Evolutionary conservation across 2,797 vertebrate species (phyloP).

Genomic region (Cossypha niveicapilla): DNA sequence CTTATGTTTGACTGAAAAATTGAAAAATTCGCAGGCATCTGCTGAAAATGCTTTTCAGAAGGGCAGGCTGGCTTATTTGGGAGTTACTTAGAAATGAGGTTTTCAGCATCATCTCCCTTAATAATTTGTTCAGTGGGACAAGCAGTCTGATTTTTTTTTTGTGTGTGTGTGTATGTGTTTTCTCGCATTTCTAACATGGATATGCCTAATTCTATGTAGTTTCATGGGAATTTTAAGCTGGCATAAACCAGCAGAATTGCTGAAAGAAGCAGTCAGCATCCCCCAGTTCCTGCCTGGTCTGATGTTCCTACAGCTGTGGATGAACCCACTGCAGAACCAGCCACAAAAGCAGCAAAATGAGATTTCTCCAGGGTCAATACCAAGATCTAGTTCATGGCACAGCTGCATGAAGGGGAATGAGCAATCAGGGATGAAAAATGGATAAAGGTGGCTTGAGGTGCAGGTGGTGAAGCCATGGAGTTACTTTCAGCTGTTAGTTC

Average conservation of each 20-base stretch:
- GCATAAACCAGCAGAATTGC: background rate
- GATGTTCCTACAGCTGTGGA: background rate
- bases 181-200: background rate
- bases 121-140: background rate
- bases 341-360: background rate
- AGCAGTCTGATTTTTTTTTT: background rate
- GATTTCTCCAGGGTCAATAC: background rate
- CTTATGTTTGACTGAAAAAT: background rate
- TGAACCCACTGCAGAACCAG: background rate
- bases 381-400: background rate
- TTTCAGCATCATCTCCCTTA: background rate
- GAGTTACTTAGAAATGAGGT: background rate
- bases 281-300: background rate
- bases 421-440: background rate
- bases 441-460: background rate
- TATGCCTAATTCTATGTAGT: fast-evolving
- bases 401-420: background rate
- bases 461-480: fast-evolving
- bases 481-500: background rate
- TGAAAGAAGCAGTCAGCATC: background rate
- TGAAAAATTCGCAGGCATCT: background rate
- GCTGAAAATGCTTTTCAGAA: background rate
- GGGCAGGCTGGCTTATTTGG: background rate
- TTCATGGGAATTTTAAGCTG: background rate
- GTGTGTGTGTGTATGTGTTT: background rate